phyloP scores from a whole-genome alignment of 2,113 vertebrate species.

The Coracopsis vasa region DNA sequence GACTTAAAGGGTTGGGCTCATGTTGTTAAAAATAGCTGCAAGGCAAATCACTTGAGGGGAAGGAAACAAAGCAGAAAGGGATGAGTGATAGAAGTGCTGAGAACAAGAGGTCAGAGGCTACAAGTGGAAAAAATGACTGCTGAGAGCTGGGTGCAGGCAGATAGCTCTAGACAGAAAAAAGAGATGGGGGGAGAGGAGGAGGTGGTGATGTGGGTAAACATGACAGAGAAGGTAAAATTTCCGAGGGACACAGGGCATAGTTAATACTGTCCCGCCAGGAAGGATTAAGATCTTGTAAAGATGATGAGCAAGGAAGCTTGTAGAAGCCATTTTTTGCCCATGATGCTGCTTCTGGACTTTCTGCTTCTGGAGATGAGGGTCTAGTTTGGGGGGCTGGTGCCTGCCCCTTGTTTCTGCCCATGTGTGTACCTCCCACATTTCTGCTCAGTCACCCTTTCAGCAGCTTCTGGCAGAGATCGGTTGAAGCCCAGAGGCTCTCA shows the following conservation, averaged over 20 bases:
- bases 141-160: not conserved
- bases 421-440: accelerated
- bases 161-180: not conserved
- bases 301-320: not conserved
- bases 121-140: not conserved
- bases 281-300: not conserved
- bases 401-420: accelerated
- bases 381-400: not conserved
- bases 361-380: not conserved
- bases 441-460: not conserved
- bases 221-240: not conserved
- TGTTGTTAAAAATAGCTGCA: not conserved
- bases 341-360: not conserved
- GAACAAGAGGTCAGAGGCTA: not conserved
- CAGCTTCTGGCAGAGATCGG: not conserved
- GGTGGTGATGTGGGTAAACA: not conserved
- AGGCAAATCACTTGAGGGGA: not conserved
- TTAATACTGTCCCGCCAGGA: not conserved
- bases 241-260: not conserved
- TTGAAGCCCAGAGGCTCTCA: not conserved
- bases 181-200: not conserved
- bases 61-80: not conserved
- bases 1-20: not conserved
- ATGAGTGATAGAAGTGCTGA: not conserved
- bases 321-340: accelerated